Evolutionary conservation across 2,797 vertebrate species (phyloP), one percentile per base, ranked within the genome.

Genomic region (Pteropus rufus): DNA sequence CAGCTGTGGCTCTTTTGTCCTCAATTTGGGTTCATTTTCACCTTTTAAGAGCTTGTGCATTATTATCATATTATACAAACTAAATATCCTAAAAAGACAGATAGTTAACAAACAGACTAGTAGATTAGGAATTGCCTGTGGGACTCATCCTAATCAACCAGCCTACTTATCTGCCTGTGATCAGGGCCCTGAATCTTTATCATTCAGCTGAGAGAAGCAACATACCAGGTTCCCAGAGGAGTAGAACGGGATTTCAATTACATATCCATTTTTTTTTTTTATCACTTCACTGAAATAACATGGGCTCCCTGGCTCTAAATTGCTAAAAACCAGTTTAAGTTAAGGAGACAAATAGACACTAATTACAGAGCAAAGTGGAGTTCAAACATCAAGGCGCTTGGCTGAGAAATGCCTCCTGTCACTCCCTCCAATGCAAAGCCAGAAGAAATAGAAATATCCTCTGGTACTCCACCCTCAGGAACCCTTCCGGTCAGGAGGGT

Each of bases 91-190:
- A 97, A 97, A 97, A 97, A 97, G 97, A 94, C 96, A 79, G 94
- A 97, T 97, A 94, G 97, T 98, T 98, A 98, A 97, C 97, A 98
- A 97, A 98, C 96, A 97, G 97, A 97, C 97, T 97, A 96, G 91
- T 90, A 95, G 97, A 98, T 98, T 96, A 98, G 96, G 79, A 73
- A 87, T 93, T 67, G 96, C 98, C 97, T 96, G 54, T 97, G 98
- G 98, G 98, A 98, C 67, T 70, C 97, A 46, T 89, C 94, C 95
- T 96, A 95, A 97, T 98, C 98, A 97, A 88, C 96, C 41, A 95
- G 96, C 93, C 96, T 96, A 91, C 97, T 98, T 98, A 97, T 98
- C 96, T 96, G 96, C 96, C 97, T 97, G 97, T 97, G 98, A 98
- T 98, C 97, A 96, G 97, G 97, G 97, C 95, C 85, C 95, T 0